Conservation (phyloP, 2,888 invertebrate genomes). For the Crioceris asparagi region DNA sequence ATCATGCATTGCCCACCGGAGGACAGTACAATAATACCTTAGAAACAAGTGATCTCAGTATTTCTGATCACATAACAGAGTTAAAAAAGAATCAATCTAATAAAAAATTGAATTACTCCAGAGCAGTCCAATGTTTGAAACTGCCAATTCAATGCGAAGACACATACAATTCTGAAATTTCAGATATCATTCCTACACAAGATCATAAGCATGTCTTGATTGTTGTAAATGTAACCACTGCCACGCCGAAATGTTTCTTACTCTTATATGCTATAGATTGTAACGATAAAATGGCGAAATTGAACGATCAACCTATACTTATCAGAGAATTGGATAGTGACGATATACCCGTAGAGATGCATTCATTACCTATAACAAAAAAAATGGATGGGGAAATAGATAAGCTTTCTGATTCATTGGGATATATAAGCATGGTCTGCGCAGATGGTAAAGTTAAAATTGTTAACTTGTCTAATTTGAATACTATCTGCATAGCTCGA, state of each 20-base stretch:
- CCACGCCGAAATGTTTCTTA: conserved; percentile 38
- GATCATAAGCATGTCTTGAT: conserved; percentile 60
- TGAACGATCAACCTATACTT: conserved; percentile 50
- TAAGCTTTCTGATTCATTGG: conserved; percentile 25
- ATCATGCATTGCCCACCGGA: conserved; percentile 28
- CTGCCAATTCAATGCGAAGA: conserved; percentile 36
- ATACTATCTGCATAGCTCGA: conserved; percentile 54
- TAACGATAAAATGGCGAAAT: conserved; percentile 39
- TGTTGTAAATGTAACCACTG: conserved; percentile 36
- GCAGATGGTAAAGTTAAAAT: conserved; percentile 64
- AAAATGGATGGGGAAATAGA: conserved; percentile 19
- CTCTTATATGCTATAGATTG: conserved; percentile 48
- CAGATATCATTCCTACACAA: conserved; percentile 56
- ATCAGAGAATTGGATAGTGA: conserved; percentile 49
- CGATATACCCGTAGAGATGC: conserved; percentile 60
- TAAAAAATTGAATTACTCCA: conserved; percentile 35
- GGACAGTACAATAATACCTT: conserved; percentile 23
- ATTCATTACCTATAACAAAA: conserved; percentile 50
- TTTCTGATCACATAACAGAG: conserved; percentile 38
- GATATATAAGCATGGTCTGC: conserved; percentile 63
- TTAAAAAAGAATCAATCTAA: conserved; percentile 32
- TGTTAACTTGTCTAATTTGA: conserved; percentile 59
- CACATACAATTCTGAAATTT: conserved; percentile 38
- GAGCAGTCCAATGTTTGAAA: conserved; percentile 48
- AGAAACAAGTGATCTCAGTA: conserved; percentile 26